Conservation (phyloP, 2,113 vertebrate species). For the Mustelus asterias region DNA sequence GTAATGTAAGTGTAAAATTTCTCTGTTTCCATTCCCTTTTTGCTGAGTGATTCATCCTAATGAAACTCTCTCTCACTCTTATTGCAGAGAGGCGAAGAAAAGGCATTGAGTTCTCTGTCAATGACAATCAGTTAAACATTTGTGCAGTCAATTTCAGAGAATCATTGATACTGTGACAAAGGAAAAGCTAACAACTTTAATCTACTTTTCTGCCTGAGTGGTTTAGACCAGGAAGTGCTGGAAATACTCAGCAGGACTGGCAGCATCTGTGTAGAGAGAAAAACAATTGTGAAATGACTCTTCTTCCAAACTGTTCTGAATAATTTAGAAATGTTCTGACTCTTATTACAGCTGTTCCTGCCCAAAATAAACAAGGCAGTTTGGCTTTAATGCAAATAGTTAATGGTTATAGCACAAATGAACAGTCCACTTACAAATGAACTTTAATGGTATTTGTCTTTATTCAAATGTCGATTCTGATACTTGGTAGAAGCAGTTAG, state of each 20-base stretch:
- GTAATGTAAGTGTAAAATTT: not conserved
- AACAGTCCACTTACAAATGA: not conserved
- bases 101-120: not conserved
- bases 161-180: not conserved
- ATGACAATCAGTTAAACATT: not conserved
- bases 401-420: not conserved
- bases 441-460: not conserved
- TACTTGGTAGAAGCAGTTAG: not conserved
- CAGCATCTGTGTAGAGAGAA: not conserved
- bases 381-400: not conserved
- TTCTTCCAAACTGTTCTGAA: not conserved
- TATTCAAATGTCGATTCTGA: not conserved
- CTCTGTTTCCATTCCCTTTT: not conserved
- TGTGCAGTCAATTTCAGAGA: not conserved
- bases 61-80: not conserved
- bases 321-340: not conserved
- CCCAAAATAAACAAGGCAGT: not conserved
- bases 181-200: not conserved
- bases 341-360: not conserved
- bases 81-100: not conserved
- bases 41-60: not conserved
- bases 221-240: not conserved
- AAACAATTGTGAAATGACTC: not conserved
- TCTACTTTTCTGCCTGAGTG: not conserved
- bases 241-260: not conserved